Base-by-base conservation (phyloP, 2,113 vertebrate genomes). In the Chunga burmeisteri region DNA sequence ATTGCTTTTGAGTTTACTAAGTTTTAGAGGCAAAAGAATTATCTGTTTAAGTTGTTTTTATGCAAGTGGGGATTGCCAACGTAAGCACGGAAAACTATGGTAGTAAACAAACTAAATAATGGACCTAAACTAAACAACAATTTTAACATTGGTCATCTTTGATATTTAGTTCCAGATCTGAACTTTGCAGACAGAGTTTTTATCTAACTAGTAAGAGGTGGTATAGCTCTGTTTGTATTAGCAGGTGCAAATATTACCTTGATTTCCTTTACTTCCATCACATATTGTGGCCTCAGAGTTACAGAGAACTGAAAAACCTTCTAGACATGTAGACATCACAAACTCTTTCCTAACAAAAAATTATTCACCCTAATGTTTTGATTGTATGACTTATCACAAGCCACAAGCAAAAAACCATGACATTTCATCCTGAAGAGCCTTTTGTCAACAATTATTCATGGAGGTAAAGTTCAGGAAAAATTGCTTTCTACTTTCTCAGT, bases 391-490 rank as follows among this genome's bases (percentile, higher is more conserved):
- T 27, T 88, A 78, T 16, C 74, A 86, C 34, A 94, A 71, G 52
- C 47, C 62, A 72, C 15, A 53, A 44, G 53, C 47, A 87, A 88
- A 89, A 75, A 78, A 88, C 56, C 38, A 77, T 63, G 93, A 72
- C 50, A 92, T 88, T 96, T 96, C n/a, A 81, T 73, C 47, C 70
- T 72, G 44, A 82, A 80, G 36, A 91, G 40, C 36, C 36, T 66
- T 90, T 85, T 94, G 70, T 82, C 79, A 90, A 72, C 50, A 72
- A 67, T 17, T 63, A 75, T 65, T 93, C 17, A 12, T 4, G 23
- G 63, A 94, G 47, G 70, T 63, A 81, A 96, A 94, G 78, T 92
- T 94, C 91, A 91, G 52, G 59, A 75, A 86, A 93, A 85, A 92
- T 59, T 85, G 46, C 79, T 77, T 88, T 80, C 46, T 88, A 79